A percentile compares a stretch with the other conserved stretches of the same genome.
Evolutionary conservation across 2,113 vertebrate species (phyloP).

Genomic region (Sinocyclocheilus grahami): DNA sequence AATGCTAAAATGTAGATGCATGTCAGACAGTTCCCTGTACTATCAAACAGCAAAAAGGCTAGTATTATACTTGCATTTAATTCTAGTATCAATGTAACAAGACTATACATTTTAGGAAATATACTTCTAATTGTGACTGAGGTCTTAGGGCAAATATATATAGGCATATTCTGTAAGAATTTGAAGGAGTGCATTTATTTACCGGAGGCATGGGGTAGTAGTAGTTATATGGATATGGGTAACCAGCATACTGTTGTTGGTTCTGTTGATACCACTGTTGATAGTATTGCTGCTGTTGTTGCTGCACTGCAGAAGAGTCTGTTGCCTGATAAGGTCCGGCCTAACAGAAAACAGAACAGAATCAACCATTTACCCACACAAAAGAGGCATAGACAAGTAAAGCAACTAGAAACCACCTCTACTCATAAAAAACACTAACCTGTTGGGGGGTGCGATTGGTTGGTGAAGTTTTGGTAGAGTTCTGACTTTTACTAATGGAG

Average conservation of each 20-base stretch:
- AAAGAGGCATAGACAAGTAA: neutral
- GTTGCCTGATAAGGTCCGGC: constrained; percentile 76
- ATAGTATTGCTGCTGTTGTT: constrained; percentile 80
- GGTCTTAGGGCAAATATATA: too few species aligned
- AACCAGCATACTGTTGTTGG: constrained; percentile 85
- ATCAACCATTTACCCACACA: neutral
- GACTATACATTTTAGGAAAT: too few species aligned
- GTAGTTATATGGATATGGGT: constrained; percentile 79
- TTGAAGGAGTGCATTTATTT: neutral
- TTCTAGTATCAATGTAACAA: too few species aligned
- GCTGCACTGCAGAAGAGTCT: constrained; percentile 76
- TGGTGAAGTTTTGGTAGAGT: constrained; percentile 64
- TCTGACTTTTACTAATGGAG: constrained; percentile 76
- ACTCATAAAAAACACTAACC: constrained; percentile 41
- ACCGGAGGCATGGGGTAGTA: constrained; percentile 54
- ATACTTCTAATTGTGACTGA: too few species aligned
- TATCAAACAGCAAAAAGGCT: too few species aligned
- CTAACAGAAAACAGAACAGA: constrained; percentile 57
- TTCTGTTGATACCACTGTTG: constrained; percentile 87
- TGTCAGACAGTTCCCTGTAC: too few species aligned
- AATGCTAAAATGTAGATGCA: too few species aligned
- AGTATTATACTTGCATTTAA: too few species aligned
- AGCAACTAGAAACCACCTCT: neutral
- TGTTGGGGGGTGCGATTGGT: constrained; percentile 62
- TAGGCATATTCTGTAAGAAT: neutral